phyloP scores from a whole-genome alignment of 2,888 invertebrate genomes.

The Catocala fraxini region DNA sequence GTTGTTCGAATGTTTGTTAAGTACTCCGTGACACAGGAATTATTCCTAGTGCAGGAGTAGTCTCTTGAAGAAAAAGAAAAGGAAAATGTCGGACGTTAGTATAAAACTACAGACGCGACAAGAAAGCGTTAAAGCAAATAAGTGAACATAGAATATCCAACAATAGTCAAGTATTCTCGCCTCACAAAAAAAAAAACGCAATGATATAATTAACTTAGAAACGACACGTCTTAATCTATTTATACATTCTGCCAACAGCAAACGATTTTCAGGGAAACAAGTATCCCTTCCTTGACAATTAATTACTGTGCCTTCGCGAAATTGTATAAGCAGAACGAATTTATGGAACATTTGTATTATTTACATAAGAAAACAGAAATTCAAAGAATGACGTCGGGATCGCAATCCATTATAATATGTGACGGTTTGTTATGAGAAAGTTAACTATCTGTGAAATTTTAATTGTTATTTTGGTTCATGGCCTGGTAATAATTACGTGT shows the following conservation, averaged over 20 bases:
- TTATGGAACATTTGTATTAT: slow-evolving; percentile 2
- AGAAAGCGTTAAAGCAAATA: no score
- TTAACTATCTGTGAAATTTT: no score
- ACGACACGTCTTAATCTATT: slow-evolving; percentile 7
- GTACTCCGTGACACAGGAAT: no score
- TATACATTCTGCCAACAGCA: neutral
- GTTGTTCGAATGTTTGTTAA: no score
- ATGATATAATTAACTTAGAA: slow-evolving; percentile 5
- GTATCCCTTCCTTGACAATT: slow-evolving; percentile 12
- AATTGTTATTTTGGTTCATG: no score
- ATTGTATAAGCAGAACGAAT: slow-evolving; percentile 8
- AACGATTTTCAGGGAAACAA: neutral
- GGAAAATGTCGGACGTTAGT: no score
- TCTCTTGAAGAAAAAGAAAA: no score
- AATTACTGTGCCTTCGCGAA: slow-evolving; percentile 11
- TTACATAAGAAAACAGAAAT: neutral
- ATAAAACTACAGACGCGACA: no score
- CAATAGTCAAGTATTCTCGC: neutral
- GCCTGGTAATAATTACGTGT: no score
- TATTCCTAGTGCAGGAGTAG: no score
- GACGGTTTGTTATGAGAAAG: neutral
- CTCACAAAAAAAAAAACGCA: neutral
- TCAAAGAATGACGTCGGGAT: neutral
- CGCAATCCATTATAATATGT: neutral
- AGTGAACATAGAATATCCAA: no score